These are phyloP conservation scores for Hydrolagus affinis DNA, from an alignment of 2,113 vertebrate genomes.

Conservation along the genomic window DNA sequence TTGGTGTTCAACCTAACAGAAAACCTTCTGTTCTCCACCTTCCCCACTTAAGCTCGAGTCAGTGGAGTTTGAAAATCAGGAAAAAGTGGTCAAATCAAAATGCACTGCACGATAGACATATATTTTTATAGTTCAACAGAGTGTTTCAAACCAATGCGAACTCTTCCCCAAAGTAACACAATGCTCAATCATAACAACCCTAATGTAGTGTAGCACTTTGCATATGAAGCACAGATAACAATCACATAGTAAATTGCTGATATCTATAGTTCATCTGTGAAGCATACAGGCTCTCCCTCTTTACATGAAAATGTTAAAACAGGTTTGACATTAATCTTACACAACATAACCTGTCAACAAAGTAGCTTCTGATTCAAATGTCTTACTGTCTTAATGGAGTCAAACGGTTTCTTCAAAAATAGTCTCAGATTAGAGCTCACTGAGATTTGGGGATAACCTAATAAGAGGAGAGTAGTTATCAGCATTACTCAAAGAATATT, in stretches of 20 bases:
- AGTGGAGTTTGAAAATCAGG: not conserved
- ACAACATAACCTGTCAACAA: not conserved
- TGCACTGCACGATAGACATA: not conserved
- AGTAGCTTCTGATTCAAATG: too few relatives aligned
- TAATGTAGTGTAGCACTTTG: not conserved
- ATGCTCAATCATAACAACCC: not conserved
- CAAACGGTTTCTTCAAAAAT: not conserved
- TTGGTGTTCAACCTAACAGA: not conserved
- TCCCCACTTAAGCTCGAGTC: not conserved
- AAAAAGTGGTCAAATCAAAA: not conserved
- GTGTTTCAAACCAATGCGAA: not conserved
- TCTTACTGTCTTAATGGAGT: not conserved
- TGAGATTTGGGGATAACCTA: not conserved
- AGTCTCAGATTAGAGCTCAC: not conserved
- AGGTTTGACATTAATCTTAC: not conserved
- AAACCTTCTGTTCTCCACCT: not conserved
- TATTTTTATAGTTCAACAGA: too few relatives aligned
- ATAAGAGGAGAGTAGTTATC: not conserved
- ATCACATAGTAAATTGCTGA: too few relatives aligned
- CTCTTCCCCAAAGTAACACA: not conserved
- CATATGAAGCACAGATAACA: not conserved
- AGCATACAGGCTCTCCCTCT: not conserved
- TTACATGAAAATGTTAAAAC: not conserved
- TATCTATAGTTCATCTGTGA: not conserved
- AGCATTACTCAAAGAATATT: not conserved